Base-by-base conservation (phyloP, 2,797 vertebrate species). In the Eutrigla gurnardus region DNA sequence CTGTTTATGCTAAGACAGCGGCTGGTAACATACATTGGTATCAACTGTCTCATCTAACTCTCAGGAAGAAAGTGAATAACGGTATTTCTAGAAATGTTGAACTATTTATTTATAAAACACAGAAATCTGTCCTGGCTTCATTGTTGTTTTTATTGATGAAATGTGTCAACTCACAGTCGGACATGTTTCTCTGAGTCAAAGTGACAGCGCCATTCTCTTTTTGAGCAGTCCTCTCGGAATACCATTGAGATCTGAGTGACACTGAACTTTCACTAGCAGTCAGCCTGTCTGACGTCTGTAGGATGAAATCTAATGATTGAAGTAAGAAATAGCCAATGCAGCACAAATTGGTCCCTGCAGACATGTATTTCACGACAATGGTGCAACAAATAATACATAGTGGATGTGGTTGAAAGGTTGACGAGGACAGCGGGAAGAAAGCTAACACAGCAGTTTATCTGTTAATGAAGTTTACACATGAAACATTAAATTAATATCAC, bases 301-400 rank as follows among this genome's bases (percentile, higher is more conserved):
- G 18, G 52, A 53, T 84, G 60, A 61, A 83, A 77, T 74, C 36
- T 69, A 73, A 76, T 82, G 72, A 83, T 3, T 68, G 36, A 71
- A 67, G 53, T 54, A 57, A 78, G 42, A 82, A 77, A 83, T 61
- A 85, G 65, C 18, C 7, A 33, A 39, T 52, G 65, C 39, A 72
- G 60, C 66, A 65, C 52, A 78, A 77, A 82, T 57, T 66, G 54
- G 52, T 78, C 47, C 62, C 80, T 17, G 46, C 37, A 65, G 65
- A 73, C 59, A 55, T 75, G 25, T 43, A 46, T 49, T 73, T 67
- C 25, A 66, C 25, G 40, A 25, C 42, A 5, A 43, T 5, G 35
- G 32, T 37, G 17, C 39, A 65, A 39, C 6, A 57, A 39, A 61
- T 67, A 4, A 53, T 10, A 65, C 62, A 2, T 50, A 58, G 32